Base-by-base conservation (phyloP, 1,140 invertebrate genomes). In the Drosophila nigromelanica region DNA sequence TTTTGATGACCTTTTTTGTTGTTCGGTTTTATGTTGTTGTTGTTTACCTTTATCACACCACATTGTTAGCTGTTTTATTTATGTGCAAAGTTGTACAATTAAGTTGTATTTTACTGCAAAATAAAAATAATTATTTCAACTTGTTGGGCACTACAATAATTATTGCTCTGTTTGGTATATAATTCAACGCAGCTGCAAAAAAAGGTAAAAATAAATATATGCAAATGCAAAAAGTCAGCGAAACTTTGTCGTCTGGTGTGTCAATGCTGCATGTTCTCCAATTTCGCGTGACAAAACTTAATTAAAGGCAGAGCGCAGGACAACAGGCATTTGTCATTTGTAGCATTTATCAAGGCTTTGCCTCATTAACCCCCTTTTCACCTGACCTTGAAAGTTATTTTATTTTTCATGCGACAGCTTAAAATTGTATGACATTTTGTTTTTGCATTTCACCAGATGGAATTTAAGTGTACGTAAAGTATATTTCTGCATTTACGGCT, bases 31-130 rank as follows among this genome's bases (percentile, higher is more conserved):
- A 33, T 27, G 4, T 33, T 50, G 47, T 4, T 24, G n/a, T 12
- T 60, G 50, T 42, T 52, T 59, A 21, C 40, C 24, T 54, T 67
- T 63, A 64, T 73, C 55, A 62, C 60, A 67, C 69, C 69, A 66
- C 73, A 76, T 76, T 76, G 68, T 76, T 76, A 58, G 62, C 61
- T 47, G 43, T 43, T 73, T 73, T 72, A 76, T 76, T 76, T 76
- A 76, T 76, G 73, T 15, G 56, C 8, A 73, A 76, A 76, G 73
- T 76, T 76, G 50, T 15, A 67, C 73, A 76, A 73, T 76, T 71
- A 73, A 76, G 40, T 68, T 74, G 33, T 63, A 39, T 70, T 70
- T 74, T 58, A 70, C 66, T 56, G 69, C 56, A 73, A 67, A 76
- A 67, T 67, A 59, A 66, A 67, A 76, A 76, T 72, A 72, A 73